These are phyloP conservation scores for Rhinoraja longicauda DNA, from an alignment of 2,797 vertebrate species.

Conservation along the genomic window DNA sequence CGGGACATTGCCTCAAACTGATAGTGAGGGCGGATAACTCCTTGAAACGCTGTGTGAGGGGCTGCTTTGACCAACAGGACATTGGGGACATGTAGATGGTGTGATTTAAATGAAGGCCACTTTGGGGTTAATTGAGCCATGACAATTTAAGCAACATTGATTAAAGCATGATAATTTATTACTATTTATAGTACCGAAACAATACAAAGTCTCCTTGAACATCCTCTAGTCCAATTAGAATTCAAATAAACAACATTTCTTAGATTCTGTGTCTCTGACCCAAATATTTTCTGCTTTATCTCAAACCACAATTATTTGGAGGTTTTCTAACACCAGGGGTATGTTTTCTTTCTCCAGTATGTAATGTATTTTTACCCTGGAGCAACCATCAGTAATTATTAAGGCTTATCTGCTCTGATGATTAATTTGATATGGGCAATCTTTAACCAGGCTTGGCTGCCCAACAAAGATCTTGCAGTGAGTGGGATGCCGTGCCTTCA, in stretches of 20 bases:
- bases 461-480: neutral
- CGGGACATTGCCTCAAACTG: neutral
- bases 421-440: constrained; percentile 20
- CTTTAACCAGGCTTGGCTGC: neutral
- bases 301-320: constrained; percentile 34
- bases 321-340: neutral
- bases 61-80: neutral
- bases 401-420: neutral
- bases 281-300: constrained; percentile 7
- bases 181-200: neutral
- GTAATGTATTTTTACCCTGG: neutral
- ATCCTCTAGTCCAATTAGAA: constrained; percentile 17
- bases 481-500: neutral
- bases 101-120: neutral
- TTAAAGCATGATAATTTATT: neutral
- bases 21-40: neutral
- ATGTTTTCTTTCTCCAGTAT: neutral
- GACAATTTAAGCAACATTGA: neutral
- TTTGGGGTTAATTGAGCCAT: neutral
- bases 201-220: constrained; percentile 9
- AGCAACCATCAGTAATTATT: neutral
- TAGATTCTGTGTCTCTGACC: neutral
- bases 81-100: neutral
- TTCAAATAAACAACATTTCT: constrained; percentile 30
- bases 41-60: neutral